phyloP scores from a whole-genome alignment of 2,113 vertebrate species.

The Epinephelus moara region DNA sequence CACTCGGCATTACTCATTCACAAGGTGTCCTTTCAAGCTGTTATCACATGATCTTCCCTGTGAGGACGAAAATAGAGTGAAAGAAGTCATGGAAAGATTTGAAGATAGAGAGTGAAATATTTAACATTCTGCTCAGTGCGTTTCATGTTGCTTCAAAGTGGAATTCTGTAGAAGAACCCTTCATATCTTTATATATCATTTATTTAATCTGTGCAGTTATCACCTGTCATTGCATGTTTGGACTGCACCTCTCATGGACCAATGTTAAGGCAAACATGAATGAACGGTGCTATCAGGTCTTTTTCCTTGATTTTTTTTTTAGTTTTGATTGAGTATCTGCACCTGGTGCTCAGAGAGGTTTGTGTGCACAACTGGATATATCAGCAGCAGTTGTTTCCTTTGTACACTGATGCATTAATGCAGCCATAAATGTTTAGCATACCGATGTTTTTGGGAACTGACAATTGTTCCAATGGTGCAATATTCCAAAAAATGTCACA shows the following conservation, averaged over 20 bases:
- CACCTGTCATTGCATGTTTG: slow-evolving; percentile 3
- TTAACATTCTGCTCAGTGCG: not conserved
- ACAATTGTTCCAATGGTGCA: no score
- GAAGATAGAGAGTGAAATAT: not conserved
- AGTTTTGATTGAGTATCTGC: not conserved
- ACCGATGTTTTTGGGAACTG: no score
- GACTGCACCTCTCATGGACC: not conserved
- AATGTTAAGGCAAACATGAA: not conserved
- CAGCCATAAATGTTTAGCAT: not conserved
- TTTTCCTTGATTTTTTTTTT: not conserved
- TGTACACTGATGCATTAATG: not conserved
- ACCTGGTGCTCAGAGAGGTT: not conserved
- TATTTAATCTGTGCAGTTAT: not conserved
- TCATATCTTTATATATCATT: not conserved
- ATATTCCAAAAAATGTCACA: no score
- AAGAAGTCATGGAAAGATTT: not conserved
- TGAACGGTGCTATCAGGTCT: not conserved
- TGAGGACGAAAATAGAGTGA: slow-evolving; percentile 36
- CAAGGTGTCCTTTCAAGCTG: slow-evolving; percentile 29
- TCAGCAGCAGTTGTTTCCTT: not conserved
- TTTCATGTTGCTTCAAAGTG: not conserved
- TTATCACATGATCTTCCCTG: slow-evolving; percentile 31
- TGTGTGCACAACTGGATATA: not conserved
- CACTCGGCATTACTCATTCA: slow-evolving; percentile 51
- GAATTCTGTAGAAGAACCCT: not conserved